Conservation (phyloP, 1,140 invertebrate genomes). For the Achatina immaculata region DNA sequence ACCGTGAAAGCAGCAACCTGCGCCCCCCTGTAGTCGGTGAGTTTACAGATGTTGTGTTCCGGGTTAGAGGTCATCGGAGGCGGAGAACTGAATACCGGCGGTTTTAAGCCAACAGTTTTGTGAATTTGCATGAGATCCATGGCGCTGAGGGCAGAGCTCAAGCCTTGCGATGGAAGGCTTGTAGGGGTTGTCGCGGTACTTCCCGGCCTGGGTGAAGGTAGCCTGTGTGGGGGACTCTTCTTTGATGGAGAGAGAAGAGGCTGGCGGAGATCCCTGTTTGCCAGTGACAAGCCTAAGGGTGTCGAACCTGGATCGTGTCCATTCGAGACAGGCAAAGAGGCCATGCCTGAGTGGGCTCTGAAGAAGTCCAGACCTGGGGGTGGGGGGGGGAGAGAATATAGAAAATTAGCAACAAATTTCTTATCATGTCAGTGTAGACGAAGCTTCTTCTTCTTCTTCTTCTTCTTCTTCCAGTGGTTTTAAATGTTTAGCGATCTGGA, state of each 20-base stretch:
- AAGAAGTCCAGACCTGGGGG: conserved; percentile 33
- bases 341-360: conserved; percentile 12
- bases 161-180: conserved; percentile 10
- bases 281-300: neutral
- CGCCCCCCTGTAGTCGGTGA: conserved; percentile 93
- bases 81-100: conserved; percentile 62
- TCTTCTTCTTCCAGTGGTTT: no score
- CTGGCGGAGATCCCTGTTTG: neutral
- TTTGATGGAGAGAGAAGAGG: conserved; percentile 12
- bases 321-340: conserved; percentile 12
- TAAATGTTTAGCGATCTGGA: no score
- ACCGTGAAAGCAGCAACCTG: conserved; percentile 96
- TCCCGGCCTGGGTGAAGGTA: conserved; percentile 23
- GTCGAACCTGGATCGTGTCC: conserved; percentile 37
- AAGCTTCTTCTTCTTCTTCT: no score
- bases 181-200: conserved; percentile 40
- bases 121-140: conserved; percentile 48
- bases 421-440: no score
- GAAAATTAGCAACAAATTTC: no score
- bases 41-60: conserved; percentile 89
- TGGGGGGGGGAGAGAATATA: no score
- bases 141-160: conserved; percentile 32
- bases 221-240: conserved; percentile 1
- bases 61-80: conserved; percentile 64
- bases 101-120: conserved; percentile 52